phyloP scores from a whole-genome alignment of 2,113 vertebrate species.

The Cairina moschata region DNA sequence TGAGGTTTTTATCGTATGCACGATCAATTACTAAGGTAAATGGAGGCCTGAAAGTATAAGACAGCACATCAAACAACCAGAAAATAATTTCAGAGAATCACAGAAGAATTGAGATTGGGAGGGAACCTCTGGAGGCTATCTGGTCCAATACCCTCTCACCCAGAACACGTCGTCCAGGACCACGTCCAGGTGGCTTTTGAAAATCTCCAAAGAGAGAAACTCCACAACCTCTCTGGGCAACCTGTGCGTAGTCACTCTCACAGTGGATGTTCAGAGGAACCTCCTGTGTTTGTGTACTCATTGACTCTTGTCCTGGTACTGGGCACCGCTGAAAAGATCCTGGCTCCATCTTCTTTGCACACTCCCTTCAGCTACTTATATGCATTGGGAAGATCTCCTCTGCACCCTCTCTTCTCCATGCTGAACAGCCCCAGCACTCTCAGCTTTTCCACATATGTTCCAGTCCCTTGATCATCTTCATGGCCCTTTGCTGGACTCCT shows the following conservation, averaged over 20 bases:
- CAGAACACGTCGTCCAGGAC: not conserved
- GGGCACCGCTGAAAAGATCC: not conserved
- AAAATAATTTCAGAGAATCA: not conserved
- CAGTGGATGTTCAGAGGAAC: not conserved
- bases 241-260: not conserved
- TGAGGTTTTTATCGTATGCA: not conserved
- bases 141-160: not conserved
- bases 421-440: not conserved
- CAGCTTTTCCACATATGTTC: not conserved
- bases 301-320: not conserved
- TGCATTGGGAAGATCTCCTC: not conserved
- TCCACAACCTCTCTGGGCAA: not conserved
- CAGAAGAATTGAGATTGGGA: not conserved
- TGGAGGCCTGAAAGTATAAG: not conserved
- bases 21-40: not conserved
- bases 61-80: not conserved
- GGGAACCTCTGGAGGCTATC: not conserved
- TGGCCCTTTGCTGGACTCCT: not conserved
- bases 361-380: not conserved
- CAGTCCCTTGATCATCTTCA: not conserved
- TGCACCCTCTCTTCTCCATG: not conserved
- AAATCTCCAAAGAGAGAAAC: not conserved
- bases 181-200: not conserved
- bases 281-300: not conserved
- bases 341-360: not conserved